Evolutionary conservation across 2,888 invertebrate genomes (phyloP), one percentile per base, ranked within the genome.

Genomic region (Leptinotarsa rubiginosa): DNA sequence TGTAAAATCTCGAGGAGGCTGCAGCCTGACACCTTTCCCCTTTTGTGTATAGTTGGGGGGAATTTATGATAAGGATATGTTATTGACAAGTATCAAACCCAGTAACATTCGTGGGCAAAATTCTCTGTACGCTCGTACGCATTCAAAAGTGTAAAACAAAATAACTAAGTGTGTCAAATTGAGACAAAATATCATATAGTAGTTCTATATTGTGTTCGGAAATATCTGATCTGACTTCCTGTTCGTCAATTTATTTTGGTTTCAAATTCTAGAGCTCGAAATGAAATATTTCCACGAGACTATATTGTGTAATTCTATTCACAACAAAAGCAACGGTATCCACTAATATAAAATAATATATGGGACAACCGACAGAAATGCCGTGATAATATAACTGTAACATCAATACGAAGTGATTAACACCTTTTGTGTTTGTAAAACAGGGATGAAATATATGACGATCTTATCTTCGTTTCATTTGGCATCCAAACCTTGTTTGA

Each of bases 351-450:
- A 31, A 67, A 77, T 77, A 67, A 77, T 77, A 78, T 75, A 81
- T 80, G 47, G 81, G 79, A 67, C 81, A 81, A 69, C 73, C 70
- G 73, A 74, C 69, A 70, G 70, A 77, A 76, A 78, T 79, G 66
- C 68, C 20, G 68, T 65, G 69, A 77, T 77, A 78, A 72, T 76
- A 80, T 86, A 86, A 86, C 86, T 83, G 86, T 86, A 85, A 81
- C 80, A 82, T 76, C 75, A 81, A 82, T 84, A 81, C 76, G 77
- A 73, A 79, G 67, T 79, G 83, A 86, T 86, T 86, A 86, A 77
- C 86, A 85, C 85, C 68, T 82, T 68, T 77, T 78, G 80, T 83
- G 78, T 85, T 83, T 82, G 82, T 80, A 78, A 81, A 83, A 81
- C 78, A 83, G 81, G 76, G 75, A 79, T 79, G 80, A 81, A 83